Evolutionary conservation across 2,113 vertebrate genomes (phyloP).

Genomic region (Myxocyprinus asiaticus): DNA sequence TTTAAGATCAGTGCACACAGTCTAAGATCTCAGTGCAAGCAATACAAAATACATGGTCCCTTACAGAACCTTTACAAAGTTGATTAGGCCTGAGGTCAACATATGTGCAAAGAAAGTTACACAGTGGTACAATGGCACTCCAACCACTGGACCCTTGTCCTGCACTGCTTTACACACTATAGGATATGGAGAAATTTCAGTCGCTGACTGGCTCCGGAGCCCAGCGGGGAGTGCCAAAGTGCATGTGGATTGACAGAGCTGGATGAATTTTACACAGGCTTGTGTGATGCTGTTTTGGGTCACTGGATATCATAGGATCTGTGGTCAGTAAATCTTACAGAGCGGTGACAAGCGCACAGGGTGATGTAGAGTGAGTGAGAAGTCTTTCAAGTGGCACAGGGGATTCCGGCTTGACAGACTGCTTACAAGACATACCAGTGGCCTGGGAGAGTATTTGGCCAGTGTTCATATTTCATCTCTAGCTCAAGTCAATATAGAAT

Average conservation of each 20-base stretch:
- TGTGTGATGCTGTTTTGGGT: slow-evolving; percentile 48
- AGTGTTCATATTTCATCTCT: neutral
- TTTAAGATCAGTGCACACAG: no score
- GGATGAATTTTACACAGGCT: slow-evolving; percentile 26
- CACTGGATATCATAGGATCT: slow-evolving; percentile 26
- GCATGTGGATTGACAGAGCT: slow-evolving; percentile 27
- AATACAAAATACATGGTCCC: no score
- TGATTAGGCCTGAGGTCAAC: slow-evolving; percentile 4
- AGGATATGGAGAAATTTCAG: neutral
- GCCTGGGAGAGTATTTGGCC: neutral
- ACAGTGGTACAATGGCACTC: neutral
- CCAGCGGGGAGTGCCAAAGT: neutral
- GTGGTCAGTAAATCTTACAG: slow-evolving; percentile 20
- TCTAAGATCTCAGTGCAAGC: no score
- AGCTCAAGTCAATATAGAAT: neutral
- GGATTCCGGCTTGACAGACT: slow-evolving; percentile 16
- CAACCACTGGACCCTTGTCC: neutral
- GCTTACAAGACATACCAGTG: slow-evolving; percentile 6
- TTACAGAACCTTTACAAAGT: no score
- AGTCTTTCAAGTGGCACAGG: neutral
- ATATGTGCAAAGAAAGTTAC: neutral
- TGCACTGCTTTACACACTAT: neutral
- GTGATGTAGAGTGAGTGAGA: slow-evolving; percentile 21
- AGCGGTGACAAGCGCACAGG: slow-evolving; percentile 25
- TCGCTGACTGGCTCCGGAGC: neutral